Evolutionary conservation across 2,113 vertebrate species (phyloP).

Genomic region (Delphinapterus leucas): DNA sequence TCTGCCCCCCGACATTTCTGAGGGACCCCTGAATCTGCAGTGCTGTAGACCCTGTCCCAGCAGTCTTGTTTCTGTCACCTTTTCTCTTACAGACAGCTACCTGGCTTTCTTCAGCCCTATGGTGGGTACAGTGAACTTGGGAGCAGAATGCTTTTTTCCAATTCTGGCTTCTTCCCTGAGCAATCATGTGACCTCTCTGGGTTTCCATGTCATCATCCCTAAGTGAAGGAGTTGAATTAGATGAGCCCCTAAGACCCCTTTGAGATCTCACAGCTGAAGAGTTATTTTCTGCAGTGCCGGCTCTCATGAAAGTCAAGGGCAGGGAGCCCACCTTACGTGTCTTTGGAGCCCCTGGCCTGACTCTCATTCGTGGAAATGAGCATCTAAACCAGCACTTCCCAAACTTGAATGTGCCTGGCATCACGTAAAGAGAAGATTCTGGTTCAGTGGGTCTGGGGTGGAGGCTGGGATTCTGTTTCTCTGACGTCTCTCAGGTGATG

Average conservation of each 20-base stretch:
- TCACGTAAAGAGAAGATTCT: background rate
- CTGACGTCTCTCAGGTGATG: background rate
- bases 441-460: background rate
- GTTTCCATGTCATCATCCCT: background rate
- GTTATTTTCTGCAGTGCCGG: background rate
- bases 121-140: rapidly evolving
- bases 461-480: background rate
- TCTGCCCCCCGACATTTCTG: background rate
- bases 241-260: background rate
- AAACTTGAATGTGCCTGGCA: background rate
- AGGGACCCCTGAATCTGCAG: background rate
- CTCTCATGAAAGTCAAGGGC: background rate
- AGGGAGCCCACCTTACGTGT: background rate
- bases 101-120: background rate
- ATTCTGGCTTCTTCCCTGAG: background rate
- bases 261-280: background rate
- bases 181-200: background rate
- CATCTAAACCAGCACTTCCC: background rate
- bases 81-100: too few relatives aligned
- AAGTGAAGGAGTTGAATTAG: background rate
- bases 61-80: background rate
- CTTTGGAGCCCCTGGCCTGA: background rate
- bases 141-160: background rate
- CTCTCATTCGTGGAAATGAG: background rate
- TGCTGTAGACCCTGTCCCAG: too few relatives aligned